A percentile compares a stretch with the other conserved stretches of the same genome.
These are phyloP conservation scores for Amblyraja radiata DNA, from an alignment of 2,797 vertebrate genomes.

Conservation along the genomic window DNA sequence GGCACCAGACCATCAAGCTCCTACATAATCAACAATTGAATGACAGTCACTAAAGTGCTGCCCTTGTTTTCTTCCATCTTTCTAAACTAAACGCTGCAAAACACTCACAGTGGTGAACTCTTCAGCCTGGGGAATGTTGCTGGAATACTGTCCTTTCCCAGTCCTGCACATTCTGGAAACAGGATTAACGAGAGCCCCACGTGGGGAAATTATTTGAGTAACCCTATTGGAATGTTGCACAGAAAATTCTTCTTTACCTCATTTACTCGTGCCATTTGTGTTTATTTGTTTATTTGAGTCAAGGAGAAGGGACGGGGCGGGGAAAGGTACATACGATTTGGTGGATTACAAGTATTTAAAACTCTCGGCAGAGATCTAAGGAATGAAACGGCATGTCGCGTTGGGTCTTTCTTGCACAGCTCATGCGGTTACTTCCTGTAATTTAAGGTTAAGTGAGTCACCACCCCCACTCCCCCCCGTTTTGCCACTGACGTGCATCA, in stretches of 20 bases:
- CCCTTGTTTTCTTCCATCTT: not conserved
- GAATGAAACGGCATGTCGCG: not conserved
- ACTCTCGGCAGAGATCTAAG: not conserved
- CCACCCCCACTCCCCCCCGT: not conserved
- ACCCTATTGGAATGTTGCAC: constrained; percentile 40
- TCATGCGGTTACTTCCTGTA: not conserved
- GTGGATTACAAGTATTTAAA: constrained; percentile 9
- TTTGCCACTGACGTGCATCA: not conserved
- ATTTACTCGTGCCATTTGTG: constrained; percentile 23
- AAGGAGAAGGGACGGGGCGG: too few species aligned
- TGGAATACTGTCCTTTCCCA: not conserved
- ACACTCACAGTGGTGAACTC: too few species aligned
- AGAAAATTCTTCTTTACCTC: constrained; percentile 31
- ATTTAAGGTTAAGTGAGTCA: not conserved
- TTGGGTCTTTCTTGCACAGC: not conserved
- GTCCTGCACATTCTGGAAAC: not conserved
- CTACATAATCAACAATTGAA: not conserved
- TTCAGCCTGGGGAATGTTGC: not conserved
- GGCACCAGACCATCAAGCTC: not conserved
- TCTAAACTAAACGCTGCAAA: not conserved
- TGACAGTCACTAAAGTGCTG: not conserved
- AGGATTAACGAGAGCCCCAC: constrained; percentile 36
- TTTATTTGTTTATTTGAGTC: not conserved
- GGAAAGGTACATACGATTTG: too few species aligned
- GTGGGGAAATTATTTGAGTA: constrained; percentile 41